Evolutionary conservation across 2,888 invertebrate species (phyloP), one percentile per base, ranked within the genome.

Genomic region (Xanthostigma xanthostigma): DNA sequence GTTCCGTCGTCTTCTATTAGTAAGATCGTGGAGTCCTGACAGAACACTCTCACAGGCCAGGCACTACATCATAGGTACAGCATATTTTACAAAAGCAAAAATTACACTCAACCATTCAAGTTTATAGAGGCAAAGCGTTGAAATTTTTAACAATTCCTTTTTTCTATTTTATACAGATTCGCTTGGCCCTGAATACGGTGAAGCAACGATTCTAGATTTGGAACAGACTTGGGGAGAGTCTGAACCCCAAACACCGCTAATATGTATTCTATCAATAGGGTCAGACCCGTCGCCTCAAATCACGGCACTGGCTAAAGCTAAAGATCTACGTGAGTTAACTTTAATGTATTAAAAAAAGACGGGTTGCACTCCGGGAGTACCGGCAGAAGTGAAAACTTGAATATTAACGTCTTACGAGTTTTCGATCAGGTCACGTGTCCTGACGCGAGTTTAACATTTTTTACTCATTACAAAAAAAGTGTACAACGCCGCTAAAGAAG

Each of bases 211-310:
- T 54, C 71, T 96, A 27, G 93, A 96, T 67, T 72, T 96, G 54
- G 95, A 96, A 64, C 75, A 74, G 1, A 92, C 92, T 37, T 91
- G 89, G 87, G 71, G 74, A 33, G 96, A 96, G 67, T 92, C 93
- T 0, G 89, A 90, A 63, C 83, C 86, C 1, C 74, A 85, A 35
- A 83, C 88, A 0, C 96, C 96, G 0, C 76, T 96, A 17, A 84
- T 94, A 55, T 95, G 95, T 59, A 84, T 96, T 57, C 70, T 96
- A 13, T 93, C 94, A 0, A 93, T 91, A 58, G 95, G 96, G 1
- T 94, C 94, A 0, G 96, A 96, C 71, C 96, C 96, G 2, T 93
- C 94, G n/a, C 84, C 89, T 9, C 92, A 94, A 70, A 92, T 96
- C 53, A 84, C 85, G 39, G 71, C 76, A 9, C 68, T 95, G 44